These are phyloP conservation scores for Flabesymbios commensalis DNA, from an alignment of 2,888 invertebrate species.

Conservation along the genomic window DNA sequence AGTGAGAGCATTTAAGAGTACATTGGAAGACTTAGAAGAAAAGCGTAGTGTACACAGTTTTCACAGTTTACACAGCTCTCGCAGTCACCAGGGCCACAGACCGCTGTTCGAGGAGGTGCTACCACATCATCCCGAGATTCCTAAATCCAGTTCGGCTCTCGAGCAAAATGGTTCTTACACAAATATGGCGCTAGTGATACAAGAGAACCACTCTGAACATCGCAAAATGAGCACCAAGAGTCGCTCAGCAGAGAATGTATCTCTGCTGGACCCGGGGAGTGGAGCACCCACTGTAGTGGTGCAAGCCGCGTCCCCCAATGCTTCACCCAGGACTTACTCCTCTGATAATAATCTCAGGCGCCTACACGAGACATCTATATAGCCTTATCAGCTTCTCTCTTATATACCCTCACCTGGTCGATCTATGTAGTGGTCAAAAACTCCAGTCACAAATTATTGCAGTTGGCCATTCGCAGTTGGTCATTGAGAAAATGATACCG, in stretches of 20 bases:
- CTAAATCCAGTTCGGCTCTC: not conserved
- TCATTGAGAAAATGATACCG: no score
- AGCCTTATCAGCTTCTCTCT: no score
- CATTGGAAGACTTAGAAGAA: conserved; percentile 99
- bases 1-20: conserved; percentile 99
- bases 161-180: conserved; percentile 36
- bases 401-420: no score
- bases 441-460: no score
- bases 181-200: conserved; percentile 38
- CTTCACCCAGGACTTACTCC: conserved; percentile 1
- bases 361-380: not conserved
- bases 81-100: conserved; percentile 73
- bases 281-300: not conserved
- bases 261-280: not conserved
- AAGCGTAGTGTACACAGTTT: conserved; percentile 94
- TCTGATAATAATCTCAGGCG: not conserved
- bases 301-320: not conserved
- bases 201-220: conserved; percentile 29
- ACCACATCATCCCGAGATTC: no score
- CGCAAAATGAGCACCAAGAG: conserved; percentile 45
- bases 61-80: conserved; percentile 65
- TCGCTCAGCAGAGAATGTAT: conserved; percentile 57
- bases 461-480: no score
- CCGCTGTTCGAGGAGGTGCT: conserved; percentile 76
- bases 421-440: no score